Base-by-base conservation (phyloP, 2,888 invertebrate species). In the Hirtodrosophila duncani region DNA sequence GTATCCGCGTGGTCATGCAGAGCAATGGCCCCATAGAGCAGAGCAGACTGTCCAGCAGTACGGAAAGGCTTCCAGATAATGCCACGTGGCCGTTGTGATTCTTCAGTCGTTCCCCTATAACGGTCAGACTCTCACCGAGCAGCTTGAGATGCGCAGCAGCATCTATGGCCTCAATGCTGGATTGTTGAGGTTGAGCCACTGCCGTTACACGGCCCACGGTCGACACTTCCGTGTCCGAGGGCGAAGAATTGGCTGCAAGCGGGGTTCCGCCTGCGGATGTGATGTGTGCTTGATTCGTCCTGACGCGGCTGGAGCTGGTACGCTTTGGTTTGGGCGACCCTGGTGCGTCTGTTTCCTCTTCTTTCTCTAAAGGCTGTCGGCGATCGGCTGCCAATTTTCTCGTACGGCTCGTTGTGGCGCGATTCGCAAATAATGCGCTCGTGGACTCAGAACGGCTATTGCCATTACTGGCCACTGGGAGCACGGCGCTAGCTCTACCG, bases 11-110 rank as follows among this genome's bases (percentile, higher is more conserved):
- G 0, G 95, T 93, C 49, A 98, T 89, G 82, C 95, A 94, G 69
- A 97, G 89, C 44, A 98, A 88, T 4, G 98, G 97, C 1, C 94
- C 97, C 67, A 97, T 88, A 1, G 97, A 94, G 86, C 98, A 98
- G 18, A 98, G 89, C 53, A 98, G 87, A 1, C 97, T 97, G 88
- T 98, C 98, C 60, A 98, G 88, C 8, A 98, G 88, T 8, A 98
- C 96, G 0, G 97, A 97, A 49, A 98, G 89, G 52, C 96, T 97
- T 0, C 97, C 98, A 0, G 97, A 97, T 9, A 98, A 97, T 0
- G 97, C 96, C 58, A 97, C 96, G 87, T 97, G 95, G 7, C 97
- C 97, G 91, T 96, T 95, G 79, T 97, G 97, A 80, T 97, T 97
- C 85, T 96, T 96, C 3, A 98, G 89, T 24, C 97, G 88, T 85